Conservation (phyloP, 2,888 invertebrate species). For the Euproctis similis region DNA sequence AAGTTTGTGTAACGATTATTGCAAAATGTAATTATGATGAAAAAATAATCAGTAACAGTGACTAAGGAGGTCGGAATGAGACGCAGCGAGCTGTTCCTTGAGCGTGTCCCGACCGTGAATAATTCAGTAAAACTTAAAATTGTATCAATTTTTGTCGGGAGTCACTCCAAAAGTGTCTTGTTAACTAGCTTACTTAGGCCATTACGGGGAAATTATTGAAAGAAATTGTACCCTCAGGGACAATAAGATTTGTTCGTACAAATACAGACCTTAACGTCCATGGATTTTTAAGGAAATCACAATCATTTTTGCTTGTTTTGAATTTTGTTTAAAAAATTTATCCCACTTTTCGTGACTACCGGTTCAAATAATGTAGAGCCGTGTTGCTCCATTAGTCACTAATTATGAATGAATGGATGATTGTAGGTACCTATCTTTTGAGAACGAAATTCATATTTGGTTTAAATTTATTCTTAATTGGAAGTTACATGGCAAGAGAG, state of each 20-base stretch:
- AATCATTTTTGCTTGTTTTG: slow-evolving; percentile 14
- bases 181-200: slow-evolving; percentile 54
- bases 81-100: too few relatives aligned
- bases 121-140: slow-evolving; percentile 44
- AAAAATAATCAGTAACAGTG: too few relatives aligned
- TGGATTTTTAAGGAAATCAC: slow-evolving; percentile 9
- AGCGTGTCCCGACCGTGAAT: too few relatives aligned
- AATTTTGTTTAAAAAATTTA: slow-evolving; percentile 35
- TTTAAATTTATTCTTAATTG: slow-evolving; percentile 23
- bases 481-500: slow-evolving; percentile 16
- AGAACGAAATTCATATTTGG: slow-evolving; percentile 23
- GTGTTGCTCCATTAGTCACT: slow-evolving; percentile 43
- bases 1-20: too few relatives aligned
- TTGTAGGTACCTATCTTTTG: slow-evolving; percentile 32
- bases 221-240: slow-evolving; percentile 41
- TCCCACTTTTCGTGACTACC: slow-evolving; percentile 39
- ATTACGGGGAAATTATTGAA: slow-evolving; percentile 52
- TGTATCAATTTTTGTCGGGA: slow-evolving; percentile 37
- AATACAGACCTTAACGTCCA: slow-evolving; percentile 16
- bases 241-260: slow-evolving; percentile 7
- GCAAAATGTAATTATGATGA: too few relatives aligned
- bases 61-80: too few relatives aligned
- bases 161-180: slow-evolving; percentile 39
- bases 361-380: slow-evolving; percentile 27
- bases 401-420: slow-evolving; percentile 32